A percentile compares a stretch with the other conserved stretches of the same genome.
These are phyloP conservation scores for Sylvicola cinctus DNA, from an alignment of 2,888 invertebrate genomes.

Conservation along the genomic window DNA sequence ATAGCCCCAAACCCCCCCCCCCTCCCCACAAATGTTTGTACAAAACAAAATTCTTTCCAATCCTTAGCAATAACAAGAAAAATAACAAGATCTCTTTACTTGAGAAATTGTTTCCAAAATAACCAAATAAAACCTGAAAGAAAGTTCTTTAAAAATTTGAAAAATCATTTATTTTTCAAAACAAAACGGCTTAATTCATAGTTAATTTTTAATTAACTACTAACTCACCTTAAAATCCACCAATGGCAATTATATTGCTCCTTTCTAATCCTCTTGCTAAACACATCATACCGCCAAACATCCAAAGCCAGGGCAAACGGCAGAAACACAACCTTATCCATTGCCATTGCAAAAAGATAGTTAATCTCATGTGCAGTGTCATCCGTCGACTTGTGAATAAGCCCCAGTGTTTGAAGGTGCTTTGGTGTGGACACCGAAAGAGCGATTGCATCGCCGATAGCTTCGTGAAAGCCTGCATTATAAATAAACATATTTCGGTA, in stretches of 20 bases:
- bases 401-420: constrained; percentile 64
- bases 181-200: too few species aligned
- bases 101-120: too few species aligned
- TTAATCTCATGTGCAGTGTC: constrained; percentile 70
- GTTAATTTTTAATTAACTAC: too few species aligned
- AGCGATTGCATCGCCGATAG: constrained; percentile 74
- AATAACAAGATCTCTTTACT: too few species aligned
- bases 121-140: too few species aligned
- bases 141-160: too few species aligned
- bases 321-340: constrained; percentile 59
- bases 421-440: constrained; percentile 67
- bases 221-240: constrained; percentile 54
- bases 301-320: constrained; percentile 73
- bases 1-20: too few species aligned
- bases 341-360: constrained; percentile 61
- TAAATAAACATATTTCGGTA: not conserved
- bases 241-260: constrained; percentile 73
- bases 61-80: too few species aligned
- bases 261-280: constrained; percentile 48
- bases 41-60: too few species aligned
- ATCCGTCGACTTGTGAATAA: constrained; percentile 61
- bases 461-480: constrained; percentile 72
- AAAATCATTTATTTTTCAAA: too few species aligned
- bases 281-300: constrained; percentile 71
- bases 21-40: too few species aligned